These are phyloP conservation scores for Falco punctatus DNA, from an alignment of 2,113 vertebrate genomes.

Conservation along the genomic window DNA sequence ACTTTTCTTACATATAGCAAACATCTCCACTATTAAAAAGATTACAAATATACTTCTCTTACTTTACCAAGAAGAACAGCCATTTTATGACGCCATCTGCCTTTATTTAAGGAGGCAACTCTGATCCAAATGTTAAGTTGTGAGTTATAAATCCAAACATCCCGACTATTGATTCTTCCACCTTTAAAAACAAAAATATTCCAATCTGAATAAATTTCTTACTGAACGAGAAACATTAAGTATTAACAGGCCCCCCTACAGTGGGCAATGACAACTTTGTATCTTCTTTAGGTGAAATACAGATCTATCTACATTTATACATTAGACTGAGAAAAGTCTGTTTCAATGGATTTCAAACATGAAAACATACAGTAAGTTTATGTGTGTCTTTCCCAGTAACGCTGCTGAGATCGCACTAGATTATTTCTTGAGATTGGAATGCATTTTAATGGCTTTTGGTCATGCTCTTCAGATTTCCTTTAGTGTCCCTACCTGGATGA, in stretches of 20 bases:
- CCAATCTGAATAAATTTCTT: neutral
- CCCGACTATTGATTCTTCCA: constrained; percentile 95
- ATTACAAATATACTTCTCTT: constrained; percentile 61
- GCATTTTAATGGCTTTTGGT: neutral
- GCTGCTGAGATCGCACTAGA: neutral
- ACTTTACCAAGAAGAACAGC: constrained; percentile 97
- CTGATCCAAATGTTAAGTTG: constrained; percentile 98
- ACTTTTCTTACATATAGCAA: constrained; percentile 10
- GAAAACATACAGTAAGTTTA: neutral
- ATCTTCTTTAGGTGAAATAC: neutral
- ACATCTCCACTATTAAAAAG: neutral
- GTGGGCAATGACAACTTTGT: neutral
- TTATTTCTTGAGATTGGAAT: neutral
- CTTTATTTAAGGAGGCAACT: constrained; percentile 97
- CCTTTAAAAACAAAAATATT: constrained; percentile 75
- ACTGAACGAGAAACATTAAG: neutral
- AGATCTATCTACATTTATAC: neutral
- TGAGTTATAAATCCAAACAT: constrained; percentile 99
- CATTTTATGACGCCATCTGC: constrained; percentile 99
- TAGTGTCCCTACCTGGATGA: neutral
- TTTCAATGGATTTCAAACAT: neutral
- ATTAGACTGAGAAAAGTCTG: neutral
- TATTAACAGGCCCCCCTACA: neutral
- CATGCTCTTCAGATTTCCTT: neutral
- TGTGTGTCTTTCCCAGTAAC: neutral